Evolutionary conservation across 2,113 vertebrate genomes (phyloP), one percentile per base, ranked within the genome.

Genomic region (Chionomys nivalis): DNA sequence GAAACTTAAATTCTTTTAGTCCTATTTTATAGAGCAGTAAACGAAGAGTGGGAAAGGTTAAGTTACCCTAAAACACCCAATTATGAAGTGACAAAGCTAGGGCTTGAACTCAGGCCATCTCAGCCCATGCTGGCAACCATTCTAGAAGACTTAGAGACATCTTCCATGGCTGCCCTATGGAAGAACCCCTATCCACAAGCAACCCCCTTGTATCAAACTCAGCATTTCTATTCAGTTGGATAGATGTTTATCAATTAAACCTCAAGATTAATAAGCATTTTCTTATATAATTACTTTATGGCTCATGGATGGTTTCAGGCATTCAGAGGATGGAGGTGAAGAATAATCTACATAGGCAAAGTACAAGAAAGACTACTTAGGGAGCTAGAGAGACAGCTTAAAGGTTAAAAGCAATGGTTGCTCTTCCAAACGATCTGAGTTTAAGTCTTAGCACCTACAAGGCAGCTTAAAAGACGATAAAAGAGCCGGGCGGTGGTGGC

Each of bases 301-400:
- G 12, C 75, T 95, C 73, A 82, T 14, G 70, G 6, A 81, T 63
- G 42, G 39, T 79, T 86, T 81, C 17, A 70, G 82, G 36, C 73
- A 77, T 83, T 90, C 52, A 92, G 6, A 75, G 33, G 79, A 90
- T 63, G 39, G 68, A 92, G 26, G 86, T 42, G 24, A 87, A 96
- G 17, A 90, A 76, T 66, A 92, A 72, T 87, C 78, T 61, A 92
- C 92, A 87, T 26, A 77, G 58, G 75, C 61, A 82, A 92, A 87
- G 68, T 63, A 42, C 33, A 36, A 87, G 55, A 78, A 81, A 81
- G 70, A 39, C 21, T 31, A 16, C 58, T 55, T 70, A 63, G 24
- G 55, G 58, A 63, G 36, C 39, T 83, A n/a, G 26, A 83, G 79
- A n/a, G 36, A 82, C 21, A 26, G 5, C n/a, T 63, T 58, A n/a